Evolutionary conservation across 2,888 invertebrate genomes (phyloP).

Genomic region (Megalurothrips usitatus): DNA sequence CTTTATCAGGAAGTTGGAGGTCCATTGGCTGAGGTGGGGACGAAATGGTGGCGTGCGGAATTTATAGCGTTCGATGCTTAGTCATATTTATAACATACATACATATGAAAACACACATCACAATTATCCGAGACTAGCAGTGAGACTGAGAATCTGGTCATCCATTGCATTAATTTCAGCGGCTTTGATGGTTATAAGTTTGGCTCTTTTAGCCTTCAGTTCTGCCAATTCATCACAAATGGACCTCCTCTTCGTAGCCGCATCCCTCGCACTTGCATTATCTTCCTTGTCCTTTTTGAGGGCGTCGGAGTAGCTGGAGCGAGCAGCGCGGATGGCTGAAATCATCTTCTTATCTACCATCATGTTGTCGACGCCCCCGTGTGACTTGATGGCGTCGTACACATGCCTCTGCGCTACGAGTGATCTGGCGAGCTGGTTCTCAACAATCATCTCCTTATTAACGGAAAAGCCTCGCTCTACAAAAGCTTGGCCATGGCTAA

Average conservation of each 20-base stretch:
- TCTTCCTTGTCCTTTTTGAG: background rate
- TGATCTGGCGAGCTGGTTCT: conserved; percentile 36
- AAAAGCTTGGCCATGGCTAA: conserved; percentile 39
- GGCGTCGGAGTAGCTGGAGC: conserved; percentile 32
- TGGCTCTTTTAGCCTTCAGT: background rate
- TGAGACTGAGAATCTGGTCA: too few relatives aligned
- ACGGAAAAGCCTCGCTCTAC: conserved; percentile 39
- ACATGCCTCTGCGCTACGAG: conserved; percentile 37
- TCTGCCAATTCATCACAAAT: background rate
- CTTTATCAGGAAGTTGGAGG: too few relatives aligned
- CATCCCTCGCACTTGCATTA: background rate
- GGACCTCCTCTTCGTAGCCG: background rate
- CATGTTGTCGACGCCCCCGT: conserved; percentile 35
- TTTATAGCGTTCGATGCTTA: too few relatives aligned
- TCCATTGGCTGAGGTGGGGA: too few relatives aligned
- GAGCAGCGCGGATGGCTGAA: conserved; percentile 35
- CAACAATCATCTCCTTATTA: conserved; percentile 38
- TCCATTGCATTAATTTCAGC: too few relatives aligned
- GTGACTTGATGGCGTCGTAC: conserved; percentile 36
- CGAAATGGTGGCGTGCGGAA: too few relatives aligned
- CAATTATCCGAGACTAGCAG: too few relatives aligned
- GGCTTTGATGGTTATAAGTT: background rate
- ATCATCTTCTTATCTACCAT: conserved; percentile 36
- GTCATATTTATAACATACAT: too few relatives aligned
- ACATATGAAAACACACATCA: too few relatives aligned